A percentile compares a stretch with the other conserved stretches of the same genome.
These are phyloP conservation scores for Pectinophora gossypiella DNA, from an alignment of 1,140 invertebrate genomes.

Conservation along the genomic window DNA sequence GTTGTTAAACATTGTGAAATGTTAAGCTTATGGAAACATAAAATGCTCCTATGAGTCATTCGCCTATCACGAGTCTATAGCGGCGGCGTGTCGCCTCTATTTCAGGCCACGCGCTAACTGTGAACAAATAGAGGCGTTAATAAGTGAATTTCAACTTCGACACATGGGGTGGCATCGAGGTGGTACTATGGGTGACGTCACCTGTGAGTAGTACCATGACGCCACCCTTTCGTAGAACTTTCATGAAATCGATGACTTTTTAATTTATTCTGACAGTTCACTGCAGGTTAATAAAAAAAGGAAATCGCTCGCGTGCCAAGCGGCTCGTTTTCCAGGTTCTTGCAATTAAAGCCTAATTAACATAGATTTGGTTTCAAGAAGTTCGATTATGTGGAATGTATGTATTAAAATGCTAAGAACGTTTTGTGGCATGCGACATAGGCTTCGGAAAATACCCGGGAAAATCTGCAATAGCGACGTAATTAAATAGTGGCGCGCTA, in stretches of 20 bases:
- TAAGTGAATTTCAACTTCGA: too few relatives aligned
- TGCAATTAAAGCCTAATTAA: background rate
- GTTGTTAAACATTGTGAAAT: too few relatives aligned
- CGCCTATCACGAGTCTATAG: too few relatives aligned
- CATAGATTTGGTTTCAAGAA: background rate
- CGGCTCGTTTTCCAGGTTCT: background rate
- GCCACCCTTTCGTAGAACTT: constrained; percentile 1
- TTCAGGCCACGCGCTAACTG: too few relatives aligned
- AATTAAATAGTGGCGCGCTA: too few relatives aligned
- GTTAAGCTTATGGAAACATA: too few relatives aligned
- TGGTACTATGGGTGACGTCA: background rate
- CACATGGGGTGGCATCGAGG: background rate
- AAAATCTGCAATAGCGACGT: too few relatives aligned
- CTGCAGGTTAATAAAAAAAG: background rate
- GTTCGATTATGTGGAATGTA: background rate
- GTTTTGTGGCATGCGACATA: too few relatives aligned
- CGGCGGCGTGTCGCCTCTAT: too few relatives aligned
- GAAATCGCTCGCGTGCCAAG: background rate
- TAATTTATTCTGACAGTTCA: constrained; percentile 1
- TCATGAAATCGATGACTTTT: background rate
- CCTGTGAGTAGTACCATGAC: background rate
- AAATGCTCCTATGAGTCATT: too few relatives aligned
- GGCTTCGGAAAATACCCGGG: too few relatives aligned
- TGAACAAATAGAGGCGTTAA: too few relatives aligned
- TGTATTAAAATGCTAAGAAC: background rate